A percentile compares a stretch with the other conserved stretches of the same genome.
Evolutionary conservation across 2,888 invertebrate genomes (phyloP).

Genomic region (Arrhopalites spinosus): DNA sequence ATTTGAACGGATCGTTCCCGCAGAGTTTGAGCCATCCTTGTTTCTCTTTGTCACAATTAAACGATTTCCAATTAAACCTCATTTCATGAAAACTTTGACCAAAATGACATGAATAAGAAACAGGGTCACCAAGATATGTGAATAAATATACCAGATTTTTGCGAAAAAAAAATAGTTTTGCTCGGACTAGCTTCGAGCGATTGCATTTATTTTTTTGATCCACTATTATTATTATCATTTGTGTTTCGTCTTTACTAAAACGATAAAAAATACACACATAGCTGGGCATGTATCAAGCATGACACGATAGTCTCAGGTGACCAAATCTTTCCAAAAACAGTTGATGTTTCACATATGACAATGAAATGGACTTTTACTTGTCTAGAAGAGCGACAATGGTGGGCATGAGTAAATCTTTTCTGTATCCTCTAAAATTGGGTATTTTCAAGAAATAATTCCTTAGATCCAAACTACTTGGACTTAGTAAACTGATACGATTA

Average conservation of each 20-base stretch:
- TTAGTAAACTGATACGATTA: conserved; percentile 1
- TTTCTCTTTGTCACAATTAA: not conserved
- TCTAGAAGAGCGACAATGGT: conserved; percentile 6
- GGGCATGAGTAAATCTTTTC: conserved; percentile 15
- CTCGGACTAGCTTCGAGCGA: too few relatives aligned
- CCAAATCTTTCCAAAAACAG: too few relatives aligned
- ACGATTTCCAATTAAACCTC: not conserved
- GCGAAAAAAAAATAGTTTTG: too few relatives aligned
- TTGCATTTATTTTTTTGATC: too few relatives aligned
- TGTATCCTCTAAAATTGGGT: conserved; percentile 2
- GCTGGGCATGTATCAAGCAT: too few relatives aligned
- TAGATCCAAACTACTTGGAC: conserved; percentile 14
- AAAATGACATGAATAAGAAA: conserved; percentile 7
- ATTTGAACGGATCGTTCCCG: too few relatives aligned
- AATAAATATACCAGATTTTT: not conserved
- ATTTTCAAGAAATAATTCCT: conserved; percentile 14
- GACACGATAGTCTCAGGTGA: too few relatives aligned
- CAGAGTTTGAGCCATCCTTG: not conserved
- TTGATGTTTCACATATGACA: too few relatives aligned
- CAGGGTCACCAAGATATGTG: not conserved
- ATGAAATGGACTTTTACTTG: too few relatives aligned
- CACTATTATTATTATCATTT: too few relatives aligned
- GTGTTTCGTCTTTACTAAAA: too few relatives aligned
- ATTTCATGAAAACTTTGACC: not conserved
- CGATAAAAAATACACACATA: too few relatives aligned